Evolutionary conservation across 2,888 invertebrate species (phyloP).

Genomic region (Trilocha varians): DNA sequence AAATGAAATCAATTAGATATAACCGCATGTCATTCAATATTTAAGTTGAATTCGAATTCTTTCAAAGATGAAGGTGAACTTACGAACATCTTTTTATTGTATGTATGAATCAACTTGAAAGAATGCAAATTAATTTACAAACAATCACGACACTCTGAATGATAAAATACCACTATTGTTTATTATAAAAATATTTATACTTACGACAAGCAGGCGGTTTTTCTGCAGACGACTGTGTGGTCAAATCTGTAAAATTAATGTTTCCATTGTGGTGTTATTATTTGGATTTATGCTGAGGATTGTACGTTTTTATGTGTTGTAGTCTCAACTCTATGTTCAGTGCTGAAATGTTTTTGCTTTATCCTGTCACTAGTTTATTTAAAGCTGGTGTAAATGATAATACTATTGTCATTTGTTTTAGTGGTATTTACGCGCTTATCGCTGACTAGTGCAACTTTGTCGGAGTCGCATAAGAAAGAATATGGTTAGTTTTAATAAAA

Average conservation of each 20-base stretch:
- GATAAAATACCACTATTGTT: too few species aligned
- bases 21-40: too few species aligned
- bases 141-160: not conserved
- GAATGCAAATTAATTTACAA: too few species aligned
- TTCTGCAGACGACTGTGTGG: not conserved
- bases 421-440: too few species aligned
- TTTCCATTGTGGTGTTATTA: constrained; percentile 8
- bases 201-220: not conserved
- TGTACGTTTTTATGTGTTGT: constrained; percentile 29
- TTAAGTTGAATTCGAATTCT: too few species aligned
- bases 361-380: constrained; percentile 40
- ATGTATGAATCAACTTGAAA: too few species aligned
- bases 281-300: constrained; percentile 21
- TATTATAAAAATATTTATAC: not conserved
- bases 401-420: constrained; percentile 12
- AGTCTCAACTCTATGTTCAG: constrained; percentile 29
- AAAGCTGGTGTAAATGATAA: constrained; percentile 20
- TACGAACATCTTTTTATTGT: too few species aligned
- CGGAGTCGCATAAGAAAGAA: too few species aligned
- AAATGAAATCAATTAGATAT: too few species aligned
- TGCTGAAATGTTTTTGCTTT: constrained; percentile 35
- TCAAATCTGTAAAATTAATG: constrained; percentile 8
- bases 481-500: too few species aligned
- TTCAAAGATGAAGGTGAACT: too few species aligned
- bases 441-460: too few species aligned